Evolutionary conservation across 2,888 invertebrate genomes (phyloP).

Genomic region (Thyatira batis): DNA sequence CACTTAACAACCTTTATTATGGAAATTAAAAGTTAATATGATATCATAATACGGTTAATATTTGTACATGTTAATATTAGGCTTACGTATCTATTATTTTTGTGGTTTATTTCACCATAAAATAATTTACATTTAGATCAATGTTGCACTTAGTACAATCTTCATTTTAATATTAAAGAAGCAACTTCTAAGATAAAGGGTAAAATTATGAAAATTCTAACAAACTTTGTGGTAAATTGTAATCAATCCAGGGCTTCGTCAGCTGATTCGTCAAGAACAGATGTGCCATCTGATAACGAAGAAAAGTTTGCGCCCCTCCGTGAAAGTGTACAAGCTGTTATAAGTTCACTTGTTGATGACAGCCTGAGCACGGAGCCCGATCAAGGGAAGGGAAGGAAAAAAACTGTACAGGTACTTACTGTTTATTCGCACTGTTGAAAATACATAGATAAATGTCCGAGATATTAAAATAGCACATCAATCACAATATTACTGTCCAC

Average conservation of each 20-base stretch:
- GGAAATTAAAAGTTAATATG: too few species aligned
- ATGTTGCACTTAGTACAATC: too few species aligned
- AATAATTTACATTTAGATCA: too few species aligned
- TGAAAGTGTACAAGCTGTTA: constrained; percentile 80
- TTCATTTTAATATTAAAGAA: neutral
- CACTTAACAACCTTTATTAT: too few species aligned
- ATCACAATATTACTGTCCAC: too few species aligned
- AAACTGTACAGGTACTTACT: constrained; percentile 84
- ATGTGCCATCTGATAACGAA: constrained; percentile 81
- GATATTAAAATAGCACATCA: too few species aligned
- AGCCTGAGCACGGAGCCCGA: constrained; percentile 86
- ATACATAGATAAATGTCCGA: constrained; percentile 7
- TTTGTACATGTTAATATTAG: too few species aligned
- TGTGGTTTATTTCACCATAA: too few species aligned
- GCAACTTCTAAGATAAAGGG: neutral
- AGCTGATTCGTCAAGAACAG: constrained; percentile 75
- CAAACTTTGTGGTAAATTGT: neutral
- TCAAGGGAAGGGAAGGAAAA: constrained; percentile 87
- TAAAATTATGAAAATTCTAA: neutral
- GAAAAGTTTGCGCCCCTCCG: constrained; percentile 84
- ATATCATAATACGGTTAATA: too few species aligned
- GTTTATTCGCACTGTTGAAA: constrained; percentile 5
- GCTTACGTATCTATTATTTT: too few species aligned
- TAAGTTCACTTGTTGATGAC: constrained; percentile 83
- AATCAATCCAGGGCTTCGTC: constrained; percentile 53